Conservation (phyloP, 2,888 invertebrate species). For the Apocheima hispidaria region DNA sequence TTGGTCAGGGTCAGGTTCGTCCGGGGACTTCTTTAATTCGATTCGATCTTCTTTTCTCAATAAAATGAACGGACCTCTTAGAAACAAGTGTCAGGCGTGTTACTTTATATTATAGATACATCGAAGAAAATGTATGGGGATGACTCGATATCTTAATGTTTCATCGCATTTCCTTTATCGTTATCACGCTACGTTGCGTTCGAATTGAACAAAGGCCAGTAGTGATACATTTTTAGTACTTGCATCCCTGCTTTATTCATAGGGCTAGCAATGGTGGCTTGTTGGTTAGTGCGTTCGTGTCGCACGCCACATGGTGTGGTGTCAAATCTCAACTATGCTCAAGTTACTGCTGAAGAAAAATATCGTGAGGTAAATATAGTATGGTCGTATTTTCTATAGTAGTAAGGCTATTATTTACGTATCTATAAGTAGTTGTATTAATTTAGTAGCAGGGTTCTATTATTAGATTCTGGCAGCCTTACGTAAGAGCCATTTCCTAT, state of each 20-base stretch:
- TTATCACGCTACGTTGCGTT: constrained; percentile 30
- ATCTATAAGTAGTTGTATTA: too few species aligned
- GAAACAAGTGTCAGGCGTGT: not conserved
- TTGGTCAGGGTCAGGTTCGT: not conserved
- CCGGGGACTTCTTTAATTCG: not conserved
- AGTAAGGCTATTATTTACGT: too few species aligned
- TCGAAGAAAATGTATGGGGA: constrained; percentile 21
- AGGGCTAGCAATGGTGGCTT: too few species aligned
- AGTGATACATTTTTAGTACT: constrained; percentile 18
- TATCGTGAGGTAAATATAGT: too few species aligned
- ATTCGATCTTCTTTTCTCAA: not conserved
- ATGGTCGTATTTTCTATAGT: too few species aligned
- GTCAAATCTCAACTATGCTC: too few species aligned
- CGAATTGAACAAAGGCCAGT: constrained; percentile 24
- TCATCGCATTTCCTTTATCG: constrained; percentile 37
- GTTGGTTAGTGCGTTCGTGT: too few species aligned
- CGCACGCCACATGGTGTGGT: too few species aligned
- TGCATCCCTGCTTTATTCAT: not conserved
- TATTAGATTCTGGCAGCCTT: too few species aligned
- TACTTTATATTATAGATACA: constrained; percentile 12
- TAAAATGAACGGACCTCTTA: not conserved
- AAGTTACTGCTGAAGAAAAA: too few species aligned
- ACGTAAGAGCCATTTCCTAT: too few species aligned
- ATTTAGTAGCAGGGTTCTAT: too few species aligned
- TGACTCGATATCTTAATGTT: constrained; percentile 31